phyloP scores from a whole-genome alignment of 2,113 vertebrate species.

The Zosterops lateralis region DNA sequence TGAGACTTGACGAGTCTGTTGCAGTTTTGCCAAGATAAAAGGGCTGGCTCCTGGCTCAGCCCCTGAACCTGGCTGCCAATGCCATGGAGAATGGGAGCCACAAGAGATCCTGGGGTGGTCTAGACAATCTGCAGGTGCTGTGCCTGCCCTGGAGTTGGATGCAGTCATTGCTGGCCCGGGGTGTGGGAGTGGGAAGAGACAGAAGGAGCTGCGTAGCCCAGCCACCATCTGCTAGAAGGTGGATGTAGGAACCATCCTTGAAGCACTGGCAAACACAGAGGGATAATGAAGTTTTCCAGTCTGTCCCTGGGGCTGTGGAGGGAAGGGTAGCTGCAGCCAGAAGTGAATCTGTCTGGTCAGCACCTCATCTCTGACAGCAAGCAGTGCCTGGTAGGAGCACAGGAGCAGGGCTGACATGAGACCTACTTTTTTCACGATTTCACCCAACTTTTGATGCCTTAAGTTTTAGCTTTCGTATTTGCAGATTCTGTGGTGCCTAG shows the following conservation, averaged over 20 bases:
- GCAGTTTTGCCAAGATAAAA: background rate
- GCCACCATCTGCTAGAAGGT: background rate
- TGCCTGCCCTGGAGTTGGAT: background rate
- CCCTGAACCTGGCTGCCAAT: background rate
- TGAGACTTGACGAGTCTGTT: background rate
- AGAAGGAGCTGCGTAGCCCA: background rate
- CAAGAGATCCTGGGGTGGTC: background rate
- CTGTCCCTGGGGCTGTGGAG: background rate
- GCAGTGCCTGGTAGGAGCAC: background rate
- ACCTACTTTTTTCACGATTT: background rate
- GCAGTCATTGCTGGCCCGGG: rapidly evolving
- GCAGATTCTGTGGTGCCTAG: no score
- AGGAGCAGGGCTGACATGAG: background rate
- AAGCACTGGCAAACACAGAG: background rate
- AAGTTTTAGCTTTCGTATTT: no score
- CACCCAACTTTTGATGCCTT: background rate
- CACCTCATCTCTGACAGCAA: background rate
- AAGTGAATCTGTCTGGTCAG: background rate
- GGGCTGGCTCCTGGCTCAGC: background rate
- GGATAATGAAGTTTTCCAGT: background rate
- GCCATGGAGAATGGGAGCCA: background rate
- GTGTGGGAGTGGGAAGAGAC: background rate
- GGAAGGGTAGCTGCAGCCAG: background rate
- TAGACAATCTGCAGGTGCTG: background rate
- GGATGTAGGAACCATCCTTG: background rate